Evolutionary conservation across 2,113 vertebrate species (phyloP).

Genomic region (Syngnathus typhle): DNA sequence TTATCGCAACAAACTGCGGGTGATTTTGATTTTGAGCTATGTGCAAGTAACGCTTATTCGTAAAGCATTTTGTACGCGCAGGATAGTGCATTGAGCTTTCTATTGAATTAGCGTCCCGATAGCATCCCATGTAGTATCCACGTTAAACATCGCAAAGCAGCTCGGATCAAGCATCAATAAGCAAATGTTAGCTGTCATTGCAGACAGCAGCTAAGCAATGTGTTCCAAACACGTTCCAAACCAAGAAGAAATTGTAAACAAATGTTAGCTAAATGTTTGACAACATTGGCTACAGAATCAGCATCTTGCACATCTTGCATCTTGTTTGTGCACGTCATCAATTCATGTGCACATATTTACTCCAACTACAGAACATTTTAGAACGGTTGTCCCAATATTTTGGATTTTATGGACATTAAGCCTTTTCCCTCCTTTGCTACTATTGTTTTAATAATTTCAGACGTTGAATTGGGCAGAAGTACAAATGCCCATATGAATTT

Average conservation of each 20-base stretch:
- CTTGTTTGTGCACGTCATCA: too few relatives aligned
- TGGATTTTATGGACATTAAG: too few relatives aligned
- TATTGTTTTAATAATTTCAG: too few relatives aligned
- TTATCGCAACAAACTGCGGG: background rate
- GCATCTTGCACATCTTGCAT: background rate
- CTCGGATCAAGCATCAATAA: background rate
- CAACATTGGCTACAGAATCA: background rate
- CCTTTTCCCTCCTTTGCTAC: too few relatives aligned
- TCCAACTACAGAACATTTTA: too few relatives aligned
- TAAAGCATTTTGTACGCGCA: background rate
- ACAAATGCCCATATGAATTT: too few relatives aligned
- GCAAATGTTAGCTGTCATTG: fast-evolving
- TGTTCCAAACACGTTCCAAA: background rate
- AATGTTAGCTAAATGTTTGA: slow-evolving; percentile 7
- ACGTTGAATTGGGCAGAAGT: too few relatives aligned
- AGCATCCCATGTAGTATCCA: background rate
- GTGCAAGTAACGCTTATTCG: background rate
- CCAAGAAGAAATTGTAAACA: background rate
- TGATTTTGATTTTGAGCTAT: fast-evolving
- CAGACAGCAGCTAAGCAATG: background rate
- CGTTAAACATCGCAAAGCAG: background rate
- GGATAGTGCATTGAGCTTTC: background rate
- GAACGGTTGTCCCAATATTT: too few relatives aligned
- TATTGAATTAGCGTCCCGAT: background rate
- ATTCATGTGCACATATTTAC: too few relatives aligned